phyloP scores from a whole-genome alignment of 2,113 vertebrate species.

The Passer domesticus region DNA sequence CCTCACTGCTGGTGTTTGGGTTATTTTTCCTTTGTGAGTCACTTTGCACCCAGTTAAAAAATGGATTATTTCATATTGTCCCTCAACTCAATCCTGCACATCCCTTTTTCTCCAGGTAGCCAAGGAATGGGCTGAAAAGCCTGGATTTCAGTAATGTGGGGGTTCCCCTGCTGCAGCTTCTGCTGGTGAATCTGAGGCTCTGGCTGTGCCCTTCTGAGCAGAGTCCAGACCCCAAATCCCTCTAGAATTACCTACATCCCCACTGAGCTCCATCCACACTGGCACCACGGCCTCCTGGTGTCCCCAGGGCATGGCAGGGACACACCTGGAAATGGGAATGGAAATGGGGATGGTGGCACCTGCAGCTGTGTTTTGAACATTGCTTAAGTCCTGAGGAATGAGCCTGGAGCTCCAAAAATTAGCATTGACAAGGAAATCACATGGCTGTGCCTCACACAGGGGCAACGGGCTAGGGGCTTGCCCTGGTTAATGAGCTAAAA shows the following conservation, averaged over 20 bases:
- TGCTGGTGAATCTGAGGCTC: not conserved
- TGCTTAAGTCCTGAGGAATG: not conserved
- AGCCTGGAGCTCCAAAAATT: not conserved
- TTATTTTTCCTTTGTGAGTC: not conserved
- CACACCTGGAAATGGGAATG: not conserved
- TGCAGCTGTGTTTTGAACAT: not conserved
- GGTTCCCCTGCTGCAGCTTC: not conserved
- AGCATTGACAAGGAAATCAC: not conserved
- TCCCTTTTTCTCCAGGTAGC: not conserved
- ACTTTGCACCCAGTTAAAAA: not conserved
- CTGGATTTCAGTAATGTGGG: not conserved
- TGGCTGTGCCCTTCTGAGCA: not conserved
- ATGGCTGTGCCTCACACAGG: not conserved
- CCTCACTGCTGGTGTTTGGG: not conserved
- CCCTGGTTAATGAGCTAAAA: not conserved
- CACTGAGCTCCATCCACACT: not conserved
- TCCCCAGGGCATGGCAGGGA: rapidly evolving
- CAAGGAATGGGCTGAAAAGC: not conserved
- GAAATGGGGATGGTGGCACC: not conserved
- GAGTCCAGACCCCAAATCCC: not conserved
- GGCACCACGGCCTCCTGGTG: not conserved
- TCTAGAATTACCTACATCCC: not conserved
- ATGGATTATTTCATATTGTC: not conserved
- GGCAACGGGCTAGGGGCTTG: not conserved
- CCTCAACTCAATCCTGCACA: not conserved